Percentiles rank a stretch among this genome's conserved stretches.
These are phyloP conservation scores for Rotaria socialis DNA, from an alignment of 2,888 invertebrate genomes.

Conservation along the genomic window DNA sequence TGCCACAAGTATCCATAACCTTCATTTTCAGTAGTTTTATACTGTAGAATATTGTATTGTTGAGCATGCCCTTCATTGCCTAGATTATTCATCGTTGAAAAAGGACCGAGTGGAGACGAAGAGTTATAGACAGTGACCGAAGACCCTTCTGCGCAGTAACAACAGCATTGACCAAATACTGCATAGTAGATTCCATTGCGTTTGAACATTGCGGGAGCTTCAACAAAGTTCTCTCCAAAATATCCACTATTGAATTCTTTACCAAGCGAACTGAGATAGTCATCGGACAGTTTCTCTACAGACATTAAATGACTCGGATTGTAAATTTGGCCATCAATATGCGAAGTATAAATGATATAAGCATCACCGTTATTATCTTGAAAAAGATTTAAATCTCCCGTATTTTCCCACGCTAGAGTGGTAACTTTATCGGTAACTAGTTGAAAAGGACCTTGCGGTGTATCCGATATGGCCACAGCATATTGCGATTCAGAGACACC, in stretches of 20 bases:
- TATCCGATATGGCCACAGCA: constrained; percentile 6
- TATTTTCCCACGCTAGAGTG: not conserved
- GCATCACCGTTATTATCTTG: not conserved
- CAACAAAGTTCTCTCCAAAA: not conserved
- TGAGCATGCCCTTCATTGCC: not conserved
- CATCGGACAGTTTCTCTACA: not conserved
- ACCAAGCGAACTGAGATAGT: not conserved
- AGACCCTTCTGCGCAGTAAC: not conserved
- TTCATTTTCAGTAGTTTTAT: not conserved
- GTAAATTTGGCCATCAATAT: not conserved
- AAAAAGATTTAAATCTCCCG: not conserved
- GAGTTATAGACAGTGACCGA: not conserved
- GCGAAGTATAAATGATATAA: not conserved
- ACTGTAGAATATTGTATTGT: not conserved
- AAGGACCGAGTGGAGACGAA: not conserved
- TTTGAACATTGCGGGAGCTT: not conserved
- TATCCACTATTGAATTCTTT: not conserved
- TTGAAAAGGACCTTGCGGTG: not conserved
- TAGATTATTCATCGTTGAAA: not conserved
- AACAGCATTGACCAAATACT: not conserved
- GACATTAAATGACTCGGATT: not conserved
- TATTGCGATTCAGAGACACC: not conserved
- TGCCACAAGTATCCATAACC: not conserved
- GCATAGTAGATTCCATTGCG: constrained; percentile 8
- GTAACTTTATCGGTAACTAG: not conserved